These are phyloP conservation scores for Drosophila varians DNA, from an alignment of 1,140 invertebrate genomes.

Conservation along the genomic window DNA sequence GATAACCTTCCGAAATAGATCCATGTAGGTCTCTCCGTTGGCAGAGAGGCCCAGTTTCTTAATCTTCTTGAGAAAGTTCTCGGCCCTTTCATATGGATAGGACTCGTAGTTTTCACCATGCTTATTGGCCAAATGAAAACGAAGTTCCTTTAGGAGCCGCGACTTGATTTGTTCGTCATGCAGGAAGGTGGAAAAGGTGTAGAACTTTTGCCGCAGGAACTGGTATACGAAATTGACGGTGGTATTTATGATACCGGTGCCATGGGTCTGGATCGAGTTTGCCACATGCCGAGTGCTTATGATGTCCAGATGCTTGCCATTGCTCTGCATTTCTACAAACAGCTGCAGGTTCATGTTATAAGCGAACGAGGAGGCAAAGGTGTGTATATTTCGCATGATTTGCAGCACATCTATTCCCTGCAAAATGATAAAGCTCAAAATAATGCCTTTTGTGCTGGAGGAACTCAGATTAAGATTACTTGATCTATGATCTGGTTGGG, in stretches of 20 bases:
- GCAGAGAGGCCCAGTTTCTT: conserved; percentile 93
- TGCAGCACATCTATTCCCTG: conserved; percentile 98
- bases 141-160: conserved; percentile 94
- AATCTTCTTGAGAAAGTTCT: conserved; percentile 97
- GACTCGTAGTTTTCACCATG: conserved; percentile 84
- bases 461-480: conserved; percentile 77
- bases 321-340: conserved; percentile 96
- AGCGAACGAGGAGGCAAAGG: conserved; percentile 96
- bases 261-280: conserved; percentile 98
- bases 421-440: background rate
- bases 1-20: conserved; percentile 96
- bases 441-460: background rate
- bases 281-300: conserved; percentile 98
- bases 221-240: conserved; percentile 99
- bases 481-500: conserved; percentile 98
- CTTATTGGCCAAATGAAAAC: conserved; percentile 87
- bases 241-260: conserved; percentile 98
- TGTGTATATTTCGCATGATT: conserved; percentile 98
- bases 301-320: conserved; percentile 97
- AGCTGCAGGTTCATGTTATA: conserved; percentile 99
- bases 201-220: conserved; percentile 97
- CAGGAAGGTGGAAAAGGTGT: conserved; percentile 98
- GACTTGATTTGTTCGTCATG: conserved; percentile 99
- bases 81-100: conserved; percentile 95
- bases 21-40: conserved; percentile 94